phyloP scores from a whole-genome alignment of 2,113 vertebrate species.

The Zosterops borbonicus region DNA sequence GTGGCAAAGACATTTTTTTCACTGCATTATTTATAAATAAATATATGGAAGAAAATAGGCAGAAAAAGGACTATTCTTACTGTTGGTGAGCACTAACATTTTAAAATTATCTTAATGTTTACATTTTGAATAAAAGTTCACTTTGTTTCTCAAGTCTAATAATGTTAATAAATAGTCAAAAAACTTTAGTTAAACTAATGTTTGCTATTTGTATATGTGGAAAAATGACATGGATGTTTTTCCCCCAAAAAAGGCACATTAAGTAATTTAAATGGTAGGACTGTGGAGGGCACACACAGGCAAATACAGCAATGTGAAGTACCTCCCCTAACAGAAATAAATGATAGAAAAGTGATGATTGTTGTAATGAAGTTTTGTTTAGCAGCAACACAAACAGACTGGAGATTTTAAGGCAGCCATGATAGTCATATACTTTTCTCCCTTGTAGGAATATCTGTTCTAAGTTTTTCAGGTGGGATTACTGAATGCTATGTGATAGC shows the following conservation, averaged over 20 bases:
- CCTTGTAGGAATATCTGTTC: background rate
- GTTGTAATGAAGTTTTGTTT: background rate
- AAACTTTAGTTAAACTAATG: background rate
- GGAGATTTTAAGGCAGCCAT: background rate
- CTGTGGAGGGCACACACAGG: background rate
- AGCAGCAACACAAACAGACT: background rate
- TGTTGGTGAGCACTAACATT: conserved; percentile 13
- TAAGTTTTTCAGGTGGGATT: background rate
- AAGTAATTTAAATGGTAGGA: background rate
- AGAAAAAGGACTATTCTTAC: background rate
- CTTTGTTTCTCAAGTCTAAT: conserved; percentile 7
- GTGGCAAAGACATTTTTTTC: conserved; percentile 11
- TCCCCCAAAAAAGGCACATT: background rate
- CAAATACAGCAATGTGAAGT: background rate
- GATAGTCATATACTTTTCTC: background rate
- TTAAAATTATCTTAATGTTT: background rate
- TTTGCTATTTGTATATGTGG: background rate
- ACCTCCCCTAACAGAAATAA: background rate
- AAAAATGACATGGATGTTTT: background rate
- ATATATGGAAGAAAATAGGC: background rate
- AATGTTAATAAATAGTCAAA: conserved; percentile 9
- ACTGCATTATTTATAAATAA: conserved; percentile 18
- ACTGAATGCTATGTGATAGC: background rate
- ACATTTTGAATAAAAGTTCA: conserved; percentile 17
- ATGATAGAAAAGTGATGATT: background rate